These are phyloP conservation scores for Melangyna quadrimaculata DNA, from an alignment of 2,888 invertebrate species.

Conservation along the genomic window DNA sequence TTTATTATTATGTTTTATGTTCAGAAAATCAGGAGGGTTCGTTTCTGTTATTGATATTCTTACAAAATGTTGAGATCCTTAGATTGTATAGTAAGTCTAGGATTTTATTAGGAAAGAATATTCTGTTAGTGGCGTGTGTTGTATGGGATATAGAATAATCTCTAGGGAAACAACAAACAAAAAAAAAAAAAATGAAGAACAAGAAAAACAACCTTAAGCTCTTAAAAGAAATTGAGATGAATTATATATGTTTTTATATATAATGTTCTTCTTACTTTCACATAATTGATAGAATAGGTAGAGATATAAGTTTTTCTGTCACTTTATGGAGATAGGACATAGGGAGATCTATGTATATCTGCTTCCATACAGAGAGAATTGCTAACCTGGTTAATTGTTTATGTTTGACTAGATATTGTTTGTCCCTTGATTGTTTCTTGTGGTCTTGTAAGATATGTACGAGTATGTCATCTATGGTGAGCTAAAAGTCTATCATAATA, in stretches of 20 bases:
- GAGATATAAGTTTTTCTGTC: background rate
- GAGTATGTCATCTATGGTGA: too few relatives aligned
- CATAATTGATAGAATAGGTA: background rate
- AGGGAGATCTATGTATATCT: background rate
- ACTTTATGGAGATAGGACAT: background rate
- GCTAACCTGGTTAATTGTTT: background rate
- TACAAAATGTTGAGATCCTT: background rate
- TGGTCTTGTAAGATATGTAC: too few relatives aligned
- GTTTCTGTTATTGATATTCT: conserved; percentile 54
- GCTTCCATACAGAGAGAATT: background rate
- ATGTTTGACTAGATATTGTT: too few relatives aligned
- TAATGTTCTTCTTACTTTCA: background rate
- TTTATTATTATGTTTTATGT: background rate
- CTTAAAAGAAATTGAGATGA: conserved; percentile 53
- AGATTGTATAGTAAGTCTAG: background rate
- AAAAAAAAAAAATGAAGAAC: background rate
- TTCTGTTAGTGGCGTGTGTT: conserved; percentile 43
- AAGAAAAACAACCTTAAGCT: conserved; percentile 16
- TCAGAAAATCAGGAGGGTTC: conserved; percentile 18
- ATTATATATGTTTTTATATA: background rate
- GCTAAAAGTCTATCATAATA: too few relatives aligned
- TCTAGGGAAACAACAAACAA: conserved; percentile 8
- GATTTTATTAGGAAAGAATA: conserved; percentile 24
- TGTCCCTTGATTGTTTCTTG: too few relatives aligned
- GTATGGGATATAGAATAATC: background rate